A percentile compares a stretch with the other conserved stretches of the same genome.
These are phyloP conservation scores for Lepidurus arcticus DNA, from an alignment of 1,140 invertebrate genomes.

Conservation along the genomic window DNA sequence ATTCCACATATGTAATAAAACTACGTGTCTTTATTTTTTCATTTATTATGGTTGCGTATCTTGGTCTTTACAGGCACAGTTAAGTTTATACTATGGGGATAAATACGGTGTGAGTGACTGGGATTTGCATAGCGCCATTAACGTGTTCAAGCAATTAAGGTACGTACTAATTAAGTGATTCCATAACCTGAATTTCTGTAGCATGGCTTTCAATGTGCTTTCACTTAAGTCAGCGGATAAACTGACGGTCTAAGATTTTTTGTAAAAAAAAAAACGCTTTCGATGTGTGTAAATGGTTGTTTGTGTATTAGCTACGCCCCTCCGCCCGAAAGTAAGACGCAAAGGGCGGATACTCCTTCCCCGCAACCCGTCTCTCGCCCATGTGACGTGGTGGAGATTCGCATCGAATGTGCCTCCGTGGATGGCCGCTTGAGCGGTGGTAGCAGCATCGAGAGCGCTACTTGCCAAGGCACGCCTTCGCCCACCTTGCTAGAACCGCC, in stretches of 20 bases:
- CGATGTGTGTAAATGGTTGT: neutral
- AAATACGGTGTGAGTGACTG: slow-evolving; percentile 24
- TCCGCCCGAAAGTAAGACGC: neutral
- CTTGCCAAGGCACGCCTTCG: neutral
- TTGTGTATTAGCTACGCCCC: slow-evolving; percentile 13
- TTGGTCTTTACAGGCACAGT: neutral
- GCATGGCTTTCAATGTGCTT: neutral
- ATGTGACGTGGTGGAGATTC: slow-evolving; percentile 37
- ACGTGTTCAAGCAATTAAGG: slow-evolving; percentile 24
- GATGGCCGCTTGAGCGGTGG: slow-evolving; percentile 27
- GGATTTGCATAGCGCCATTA: slow-evolving; percentile 12
- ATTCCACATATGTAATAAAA: neutral
- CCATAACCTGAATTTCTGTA: neutral
- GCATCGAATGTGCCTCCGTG: slow-evolving; percentile 39
- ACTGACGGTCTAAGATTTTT: neutral
- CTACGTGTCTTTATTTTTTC: neutral
- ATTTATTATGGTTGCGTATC: neutral
- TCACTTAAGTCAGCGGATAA: neutral
- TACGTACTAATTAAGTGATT: neutral
- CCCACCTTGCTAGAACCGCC: neutral
- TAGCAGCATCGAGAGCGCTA: neutral
- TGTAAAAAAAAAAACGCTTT: neutral
- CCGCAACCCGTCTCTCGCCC: slow-evolving; percentile 6
- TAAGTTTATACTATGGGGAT: slow-evolving; percentile 2
- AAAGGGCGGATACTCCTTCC: neutral